Evolutionary conservation across 2,888 invertebrate genomes (phyloP).

Genomic region (Balanococcus diminutus): DNA sequence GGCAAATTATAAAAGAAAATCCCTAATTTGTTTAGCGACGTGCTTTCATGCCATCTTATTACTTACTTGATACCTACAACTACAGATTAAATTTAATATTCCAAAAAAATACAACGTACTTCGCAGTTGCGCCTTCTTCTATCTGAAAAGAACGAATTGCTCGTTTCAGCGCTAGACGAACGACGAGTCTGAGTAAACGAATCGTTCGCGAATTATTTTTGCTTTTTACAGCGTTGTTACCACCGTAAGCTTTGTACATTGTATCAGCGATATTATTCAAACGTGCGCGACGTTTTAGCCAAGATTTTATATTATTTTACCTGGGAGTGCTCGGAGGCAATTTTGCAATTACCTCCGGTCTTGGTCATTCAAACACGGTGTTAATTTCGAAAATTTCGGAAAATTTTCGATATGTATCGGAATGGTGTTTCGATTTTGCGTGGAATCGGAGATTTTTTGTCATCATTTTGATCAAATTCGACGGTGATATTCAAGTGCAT

Average conservation of each 20-base stretch:
- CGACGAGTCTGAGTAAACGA: background rate
- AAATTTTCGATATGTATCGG: constrained; percentile 34
- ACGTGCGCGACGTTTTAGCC: constrained; percentile 15
- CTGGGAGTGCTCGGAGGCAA: constrained; percentile 20
- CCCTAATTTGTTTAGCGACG: background rate
- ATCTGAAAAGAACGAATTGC: background rate
- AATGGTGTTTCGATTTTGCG: constrained; percentile 47
- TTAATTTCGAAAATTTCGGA: constrained; percentile 39
- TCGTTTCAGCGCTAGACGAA: background rate
- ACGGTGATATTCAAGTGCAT: constrained; percentile 38
- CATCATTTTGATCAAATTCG: constrained; percentile 43
- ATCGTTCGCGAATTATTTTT: constrained; percentile 44
- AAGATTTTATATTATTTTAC: background rate
- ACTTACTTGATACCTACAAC: no score
- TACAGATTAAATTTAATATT: background rate
- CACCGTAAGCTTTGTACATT: constrained; percentile 32
- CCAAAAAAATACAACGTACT: background rate
- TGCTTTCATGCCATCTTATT: background rate
- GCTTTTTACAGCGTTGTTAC: constrained; percentile 11
- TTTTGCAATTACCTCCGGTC: constrained; percentile 26
- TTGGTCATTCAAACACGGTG: constrained; percentile 35
- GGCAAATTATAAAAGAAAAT: background rate
- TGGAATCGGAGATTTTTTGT: background rate
- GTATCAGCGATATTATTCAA: constrained; percentile 23
- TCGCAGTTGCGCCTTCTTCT: background rate